Evolutionary conservation across 2,888 invertebrate genomes (phyloP).

Genomic region (Tetramorium bicarinatum): DNA sequence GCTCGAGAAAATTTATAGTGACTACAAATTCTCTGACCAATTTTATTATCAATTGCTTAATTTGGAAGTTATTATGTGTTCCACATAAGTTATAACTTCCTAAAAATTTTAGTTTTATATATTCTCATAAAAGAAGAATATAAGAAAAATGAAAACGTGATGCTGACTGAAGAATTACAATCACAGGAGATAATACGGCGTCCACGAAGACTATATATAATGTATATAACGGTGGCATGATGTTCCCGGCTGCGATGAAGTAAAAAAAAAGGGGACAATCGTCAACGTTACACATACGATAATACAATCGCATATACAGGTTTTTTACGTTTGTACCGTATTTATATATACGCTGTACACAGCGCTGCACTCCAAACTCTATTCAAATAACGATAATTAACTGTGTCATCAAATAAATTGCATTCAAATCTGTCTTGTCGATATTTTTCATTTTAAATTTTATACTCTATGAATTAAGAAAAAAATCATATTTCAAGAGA

Average conservation of each 20-base stretch:
- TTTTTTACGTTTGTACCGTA: slow-evolving; percentile 85
- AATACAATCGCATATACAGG: slow-evolving; percentile 82
- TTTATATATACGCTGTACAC: slow-evolving; percentile 82
- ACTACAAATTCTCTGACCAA: neutral
- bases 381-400: slow-evolving; percentile 81
- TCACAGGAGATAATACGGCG: slow-evolving; percentile 61
- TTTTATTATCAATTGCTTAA: neutral
- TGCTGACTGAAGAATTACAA: slow-evolving; percentile 16
- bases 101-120: slow-evolving; percentile 13
- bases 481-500: neutral
- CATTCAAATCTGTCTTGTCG: slow-evolving; percentile 72
- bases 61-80: neutral
- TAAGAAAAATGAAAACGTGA: slow-evolving; percentile 11
- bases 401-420: slow-evolving; percentile 84
- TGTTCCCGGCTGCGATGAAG: slow-evolving; percentile 63
- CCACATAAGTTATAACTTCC: neutral
- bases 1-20: neutral
- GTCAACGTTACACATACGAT: slow-evolving; percentile 66
- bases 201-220: slow-evolving; percentile 70
- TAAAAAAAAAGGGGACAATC: slow-evolving; percentile 28
- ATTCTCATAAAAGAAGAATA: neutral
- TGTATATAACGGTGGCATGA: slow-evolving; percentile 72
- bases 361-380: slow-evolving; percentile 81
- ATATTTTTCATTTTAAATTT: slow-evolving; percentile 19
- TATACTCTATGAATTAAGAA: neutral